Percentiles rank a stretch among this genome's conserved stretches.
These are phyloP conservation scores for Griposia aprilina DNA, from an alignment of 2,888 invertebrate species.

Conservation along the genomic window DNA sequence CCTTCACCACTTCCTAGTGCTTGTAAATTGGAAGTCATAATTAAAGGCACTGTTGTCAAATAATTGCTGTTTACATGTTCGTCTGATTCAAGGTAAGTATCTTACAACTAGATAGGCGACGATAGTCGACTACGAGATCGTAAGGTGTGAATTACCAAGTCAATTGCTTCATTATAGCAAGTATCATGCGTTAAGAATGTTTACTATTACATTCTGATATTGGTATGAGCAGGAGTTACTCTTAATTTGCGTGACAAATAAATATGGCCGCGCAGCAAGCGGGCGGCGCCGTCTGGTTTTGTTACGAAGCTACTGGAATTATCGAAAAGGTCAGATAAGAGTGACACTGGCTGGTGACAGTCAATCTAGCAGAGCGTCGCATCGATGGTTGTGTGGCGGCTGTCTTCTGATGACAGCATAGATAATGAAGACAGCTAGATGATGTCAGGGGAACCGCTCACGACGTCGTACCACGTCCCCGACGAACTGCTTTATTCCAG, in stretches of 20 bases:
- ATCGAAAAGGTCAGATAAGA: not conserved
- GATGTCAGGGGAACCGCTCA: not conserved
- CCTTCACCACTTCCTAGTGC: not conserved
- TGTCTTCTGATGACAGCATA: not conserved
- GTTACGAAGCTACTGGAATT: not conserved
- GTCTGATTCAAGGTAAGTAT: not conserved
- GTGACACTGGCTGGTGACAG: not conserved
- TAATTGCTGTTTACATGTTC: not conserved
- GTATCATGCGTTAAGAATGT: constrained; percentile 4
- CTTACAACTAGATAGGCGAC: not conserved
- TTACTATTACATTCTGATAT: not conserved
- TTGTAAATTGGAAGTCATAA: not conserved
- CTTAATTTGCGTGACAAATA: not conserved
- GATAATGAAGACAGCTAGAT: not conserved
- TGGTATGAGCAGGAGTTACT: not conserved
- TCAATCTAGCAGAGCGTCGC: not conserved
- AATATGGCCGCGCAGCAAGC: not conserved
- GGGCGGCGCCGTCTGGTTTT: not conserved
- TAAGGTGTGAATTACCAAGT: constrained; percentile 25
- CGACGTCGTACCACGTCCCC: no score
- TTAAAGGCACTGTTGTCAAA: not conserved
- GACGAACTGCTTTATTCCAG: not conserved
- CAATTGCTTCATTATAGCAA: constrained; percentile 8
- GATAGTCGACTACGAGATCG: not conserved
- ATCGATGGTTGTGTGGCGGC: not conserved